Percentiles rank a stretch among this genome's conserved stretches.
Evolutionary conservation across 2,113 vertebrate genomes (phyloP).

Genomic region (Empidonax traillii): DNA sequence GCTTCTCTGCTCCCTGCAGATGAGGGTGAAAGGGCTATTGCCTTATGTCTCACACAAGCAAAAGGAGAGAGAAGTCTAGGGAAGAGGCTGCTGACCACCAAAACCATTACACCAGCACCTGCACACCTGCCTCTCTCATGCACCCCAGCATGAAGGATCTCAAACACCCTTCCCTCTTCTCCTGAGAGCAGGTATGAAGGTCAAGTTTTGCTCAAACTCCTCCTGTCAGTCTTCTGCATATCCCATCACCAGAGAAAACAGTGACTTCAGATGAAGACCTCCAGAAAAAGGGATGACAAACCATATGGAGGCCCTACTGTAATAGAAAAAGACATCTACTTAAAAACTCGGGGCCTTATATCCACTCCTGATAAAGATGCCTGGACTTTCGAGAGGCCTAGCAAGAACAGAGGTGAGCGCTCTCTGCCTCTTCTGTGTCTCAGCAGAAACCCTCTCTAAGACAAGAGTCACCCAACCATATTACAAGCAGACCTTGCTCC

Average conservation of each 20-base stretch:
- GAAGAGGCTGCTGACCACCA: neutral
- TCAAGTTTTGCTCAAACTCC: neutral
- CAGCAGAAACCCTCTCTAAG: neutral
- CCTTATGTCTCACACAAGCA: neutral
- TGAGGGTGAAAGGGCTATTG: neutral
- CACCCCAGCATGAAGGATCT: neutral
- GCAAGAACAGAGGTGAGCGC: neutral
- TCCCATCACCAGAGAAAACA: neutral
- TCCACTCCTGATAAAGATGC: neutral
- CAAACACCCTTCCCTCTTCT: neutral
- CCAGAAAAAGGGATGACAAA: neutral
- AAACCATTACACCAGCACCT: neutral
- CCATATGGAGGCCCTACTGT: rapidly evolving
- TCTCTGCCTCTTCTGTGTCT: neutral
- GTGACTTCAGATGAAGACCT: neutral
- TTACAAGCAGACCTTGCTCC: neutral
- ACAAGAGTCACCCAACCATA: neutral
- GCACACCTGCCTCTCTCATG: neutral
- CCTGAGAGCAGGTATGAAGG: neutral
- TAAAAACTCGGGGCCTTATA: neutral
- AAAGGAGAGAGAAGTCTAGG: neutral
- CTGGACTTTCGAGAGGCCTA: neutral
- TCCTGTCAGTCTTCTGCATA: neutral
- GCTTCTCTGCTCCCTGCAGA: neutral
- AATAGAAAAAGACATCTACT: neutral